Evolutionary conservation across 2,113 vertebrate genomes (phyloP).

Genomic region (Leuciscus idus): DNA sequence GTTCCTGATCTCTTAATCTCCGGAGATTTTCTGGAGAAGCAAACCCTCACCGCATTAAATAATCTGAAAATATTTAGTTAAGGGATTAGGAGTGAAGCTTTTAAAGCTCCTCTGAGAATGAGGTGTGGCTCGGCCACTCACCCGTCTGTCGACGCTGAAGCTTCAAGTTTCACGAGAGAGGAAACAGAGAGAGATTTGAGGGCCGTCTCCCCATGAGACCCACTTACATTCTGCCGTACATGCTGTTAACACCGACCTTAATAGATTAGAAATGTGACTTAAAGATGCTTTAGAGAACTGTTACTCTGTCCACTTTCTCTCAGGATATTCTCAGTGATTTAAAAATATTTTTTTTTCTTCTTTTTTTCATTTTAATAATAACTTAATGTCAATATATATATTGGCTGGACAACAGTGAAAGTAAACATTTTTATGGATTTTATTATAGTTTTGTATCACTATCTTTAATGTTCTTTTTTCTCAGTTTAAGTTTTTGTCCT

Average conservation of each 20-base stretch:
- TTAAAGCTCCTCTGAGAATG: conserved; percentile 43
- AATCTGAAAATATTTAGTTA: conserved; percentile 57
- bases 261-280: not conserved
- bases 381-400: no score
- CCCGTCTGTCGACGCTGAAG: conserved; percentile 15
- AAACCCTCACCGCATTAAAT: conserved; percentile 45
- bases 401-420: not conserved
- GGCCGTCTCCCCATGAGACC: not conserved
- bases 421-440: no score
- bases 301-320: not conserved
- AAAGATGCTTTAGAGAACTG: not conserved
- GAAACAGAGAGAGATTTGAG: not conserved
- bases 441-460: not conserved
- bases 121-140: conserved; percentile 35
- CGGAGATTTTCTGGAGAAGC: conserved; percentile 29
- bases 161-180: conserved; percentile 30
- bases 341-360: no score
- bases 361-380: no score
- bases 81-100: conserved; percentile 53
- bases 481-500: not conserved
- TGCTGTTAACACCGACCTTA: conserved; percentile 28
- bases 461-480: not conserved
- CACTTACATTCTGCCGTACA: not conserved
- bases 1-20: conserved; percentile 40
- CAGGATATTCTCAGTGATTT: not conserved